Evolutionary conservation across 2,888 invertebrate species (phyloP).

Genomic region (Lydus trimaculatus): DNA sequence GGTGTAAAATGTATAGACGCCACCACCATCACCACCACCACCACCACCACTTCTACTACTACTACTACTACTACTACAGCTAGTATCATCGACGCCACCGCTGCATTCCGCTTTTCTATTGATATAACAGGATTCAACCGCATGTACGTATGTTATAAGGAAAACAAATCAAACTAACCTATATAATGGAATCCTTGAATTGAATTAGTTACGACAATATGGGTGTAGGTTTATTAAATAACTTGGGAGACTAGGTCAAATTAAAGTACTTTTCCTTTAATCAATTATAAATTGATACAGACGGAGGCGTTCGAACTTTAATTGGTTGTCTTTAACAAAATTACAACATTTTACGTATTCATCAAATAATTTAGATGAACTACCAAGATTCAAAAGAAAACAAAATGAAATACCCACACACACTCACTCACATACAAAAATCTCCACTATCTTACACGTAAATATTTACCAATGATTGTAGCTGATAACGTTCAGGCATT

Average conservation of each 20-base stretch:
- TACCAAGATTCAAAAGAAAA: too few species aligned
- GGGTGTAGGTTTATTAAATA: slow-evolving; percentile 29
- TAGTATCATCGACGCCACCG: not conserved
- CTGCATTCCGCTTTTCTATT: not conserved
- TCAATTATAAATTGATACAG: slow-evolving; percentile 16
- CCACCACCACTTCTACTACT: slow-evolving; percentile 3
- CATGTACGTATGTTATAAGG: slow-evolving; percentile 7
- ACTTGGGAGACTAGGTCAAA: slow-evolving; percentile 29
- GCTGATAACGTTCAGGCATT: slow-evolving; percentile 6
- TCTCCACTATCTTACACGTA: not conserved
- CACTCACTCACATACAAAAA: too few species aligned
- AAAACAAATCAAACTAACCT: slow-evolving; percentile 23
- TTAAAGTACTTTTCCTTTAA: slow-evolving; percentile 29
- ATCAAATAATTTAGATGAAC: not conserved
- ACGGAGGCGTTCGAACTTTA: not conserved
- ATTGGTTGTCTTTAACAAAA: too few species aligned
- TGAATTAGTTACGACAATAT: slow-evolving; percentile 27
- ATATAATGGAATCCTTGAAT: slow-evolving; percentile 31
- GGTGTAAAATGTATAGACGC: slow-evolving; percentile 22
- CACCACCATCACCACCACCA: slow-evolving; percentile 11
- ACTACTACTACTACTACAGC: not conserved
- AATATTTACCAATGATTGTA: not conserved
- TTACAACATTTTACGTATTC: too few species aligned
- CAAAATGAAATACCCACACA: too few species aligned
- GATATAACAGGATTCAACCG: not conserved